Percentiles rank a stretch among this genome's conserved stretches.
Conservation (phyloP, 2,888 invertebrate genomes). For the Pachycephus smyrnensis region DNA sequence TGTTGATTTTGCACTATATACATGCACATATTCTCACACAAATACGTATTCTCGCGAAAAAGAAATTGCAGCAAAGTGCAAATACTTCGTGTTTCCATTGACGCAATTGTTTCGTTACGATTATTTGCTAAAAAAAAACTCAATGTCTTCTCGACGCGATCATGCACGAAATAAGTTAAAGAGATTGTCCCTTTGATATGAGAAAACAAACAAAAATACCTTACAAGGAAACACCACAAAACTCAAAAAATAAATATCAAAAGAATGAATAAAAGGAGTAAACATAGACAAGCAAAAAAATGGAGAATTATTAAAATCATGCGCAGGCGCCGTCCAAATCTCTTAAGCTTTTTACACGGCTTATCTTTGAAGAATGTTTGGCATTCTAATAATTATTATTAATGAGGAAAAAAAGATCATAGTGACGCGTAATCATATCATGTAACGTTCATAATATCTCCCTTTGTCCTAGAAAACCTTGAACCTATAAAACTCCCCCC, state of each 20-base stretch:
- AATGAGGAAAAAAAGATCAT: constrained; percentile 19
- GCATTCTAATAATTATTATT: constrained; percentile 27
- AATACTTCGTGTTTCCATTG: background rate
- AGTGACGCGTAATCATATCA: constrained; percentile 58
- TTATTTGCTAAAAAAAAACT: background rate
- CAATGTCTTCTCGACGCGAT: background rate
- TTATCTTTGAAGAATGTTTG: constrained; percentile 45
- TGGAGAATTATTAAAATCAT: constrained; percentile 31
- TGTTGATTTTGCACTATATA: background rate
- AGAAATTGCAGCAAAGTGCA: background rate
- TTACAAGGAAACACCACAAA: background rate
- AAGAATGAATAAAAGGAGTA: background rate
- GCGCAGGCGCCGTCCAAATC: constrained; percentile 61
- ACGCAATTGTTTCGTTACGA: background rate
- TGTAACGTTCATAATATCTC: constrained; percentile 44
- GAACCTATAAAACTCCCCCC: background rate
- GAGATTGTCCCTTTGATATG: background rate
- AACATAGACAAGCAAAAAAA: constrained; percentile 1
- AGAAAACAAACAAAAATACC: background rate
- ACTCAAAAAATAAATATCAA: background rate
- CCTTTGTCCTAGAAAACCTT: background rate
- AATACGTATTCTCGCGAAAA: background rate
- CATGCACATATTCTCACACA: background rate
- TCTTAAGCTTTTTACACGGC: constrained; percentile 51
- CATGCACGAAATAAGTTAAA: background rate